Percentiles rank a stretch among this genome's conserved stretches.
These are phyloP conservation scores for Rhingia campestris DNA, from an alignment of 2,888 invertebrate genomes.

Conservation along the genomic window DNA sequence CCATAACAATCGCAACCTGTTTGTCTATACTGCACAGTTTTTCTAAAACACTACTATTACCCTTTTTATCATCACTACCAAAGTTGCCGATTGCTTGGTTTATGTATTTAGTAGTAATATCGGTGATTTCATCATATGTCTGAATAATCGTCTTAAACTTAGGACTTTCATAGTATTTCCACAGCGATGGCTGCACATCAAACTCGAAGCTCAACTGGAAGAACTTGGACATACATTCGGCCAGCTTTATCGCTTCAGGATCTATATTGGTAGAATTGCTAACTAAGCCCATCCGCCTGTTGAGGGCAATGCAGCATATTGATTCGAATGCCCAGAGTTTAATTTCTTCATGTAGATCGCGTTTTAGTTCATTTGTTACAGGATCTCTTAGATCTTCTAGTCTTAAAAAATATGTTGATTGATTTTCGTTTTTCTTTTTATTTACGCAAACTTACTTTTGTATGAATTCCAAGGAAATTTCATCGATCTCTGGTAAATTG, in stretches of 20 bases:
- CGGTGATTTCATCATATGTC: constrained; percentile 78
- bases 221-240: constrained; percentile 77
- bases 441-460: constrained; percentile 74
- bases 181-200: constrained; percentile 80
- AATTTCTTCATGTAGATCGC: constrained; percentile 83
- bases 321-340: constrained; percentile 86
- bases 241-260: constrained; percentile 76
- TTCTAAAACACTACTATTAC: constrained; percentile 85
- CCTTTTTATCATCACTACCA: constrained; percentile 43
- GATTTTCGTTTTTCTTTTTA: background rate
- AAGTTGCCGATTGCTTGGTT: constrained; percentile 79
- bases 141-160: constrained; percentile 78
- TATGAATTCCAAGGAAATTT: constrained; percentile 79
- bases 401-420: constrained; percentile 67
- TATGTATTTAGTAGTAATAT: constrained; percentile 80
- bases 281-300: constrained; percentile 78
- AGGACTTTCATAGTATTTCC: constrained; percentile 78
- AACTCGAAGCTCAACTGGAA: constrained; percentile 78
- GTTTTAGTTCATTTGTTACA: constrained; percentile 74
- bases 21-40: constrained; percentile 86
- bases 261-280: constrained; percentile 75
- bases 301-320: constrained; percentile 81
- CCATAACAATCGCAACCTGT: constrained; percentile 87
- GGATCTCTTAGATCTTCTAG: constrained; percentile 76
- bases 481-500: constrained; percentile 77